Conservation (phyloP, 1,140 invertebrate species). For the Mercenaria mercenaria region DNA sequence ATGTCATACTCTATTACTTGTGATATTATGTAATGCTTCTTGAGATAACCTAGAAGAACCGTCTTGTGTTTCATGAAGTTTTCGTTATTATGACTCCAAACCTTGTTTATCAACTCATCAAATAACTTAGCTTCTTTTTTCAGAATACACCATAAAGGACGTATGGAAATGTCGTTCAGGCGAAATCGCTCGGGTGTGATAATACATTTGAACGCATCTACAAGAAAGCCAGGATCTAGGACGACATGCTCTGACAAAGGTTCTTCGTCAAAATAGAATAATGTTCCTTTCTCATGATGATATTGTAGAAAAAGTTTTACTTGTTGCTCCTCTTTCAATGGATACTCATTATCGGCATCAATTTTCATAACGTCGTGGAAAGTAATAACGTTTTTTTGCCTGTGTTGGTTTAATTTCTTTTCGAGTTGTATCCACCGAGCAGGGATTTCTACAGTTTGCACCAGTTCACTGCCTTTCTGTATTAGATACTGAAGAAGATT, state of each 20-base stretch:
- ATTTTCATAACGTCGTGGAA: not conserved
- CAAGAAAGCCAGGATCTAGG: not conserved
- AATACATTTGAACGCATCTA: not conserved
- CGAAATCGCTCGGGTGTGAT: not conserved
- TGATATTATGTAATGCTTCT: not conserved
- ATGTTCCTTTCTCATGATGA: not conserved
- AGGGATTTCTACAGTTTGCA: too few species aligned
- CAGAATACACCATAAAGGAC: not conserved
- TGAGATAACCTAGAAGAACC: not conserved
- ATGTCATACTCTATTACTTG: not conserved
- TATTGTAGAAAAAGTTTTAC: not conserved
- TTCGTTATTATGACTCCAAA: not conserved
- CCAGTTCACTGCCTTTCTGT: too few species aligned
- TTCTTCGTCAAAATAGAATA: not conserved
- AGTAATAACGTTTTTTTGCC: too few species aligned
- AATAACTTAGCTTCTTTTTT: not conserved
- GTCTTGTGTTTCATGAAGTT: not conserved
- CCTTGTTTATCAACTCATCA: not conserved
- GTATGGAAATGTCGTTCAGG: not conserved
- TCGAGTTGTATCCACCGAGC: too few species aligned
- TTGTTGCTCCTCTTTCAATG: not conserved
- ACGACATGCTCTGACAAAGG: not conserved
- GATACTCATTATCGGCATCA: not conserved
- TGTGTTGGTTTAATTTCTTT: too few species aligned
- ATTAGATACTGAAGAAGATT: too few species aligned